Conservation (phyloP, 2,113 vertebrate species). For the Mesembrinibis cayennensis region DNA sequence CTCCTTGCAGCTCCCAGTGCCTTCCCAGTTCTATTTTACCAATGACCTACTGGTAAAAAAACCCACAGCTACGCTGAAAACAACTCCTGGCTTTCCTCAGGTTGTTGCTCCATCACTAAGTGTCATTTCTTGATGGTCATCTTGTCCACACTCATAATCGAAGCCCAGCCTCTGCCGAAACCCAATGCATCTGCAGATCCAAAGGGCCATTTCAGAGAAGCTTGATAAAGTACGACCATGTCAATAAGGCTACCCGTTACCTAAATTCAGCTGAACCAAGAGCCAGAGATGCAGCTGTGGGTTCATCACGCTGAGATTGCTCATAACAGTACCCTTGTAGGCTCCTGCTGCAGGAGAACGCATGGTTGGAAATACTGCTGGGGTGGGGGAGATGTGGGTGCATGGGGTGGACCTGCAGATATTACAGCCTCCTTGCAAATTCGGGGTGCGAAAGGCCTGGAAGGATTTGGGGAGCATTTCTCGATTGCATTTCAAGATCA, state of each 20-base stretch:
- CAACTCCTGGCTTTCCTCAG: background rate
- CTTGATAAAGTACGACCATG: background rate
- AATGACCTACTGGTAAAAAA: background rate
- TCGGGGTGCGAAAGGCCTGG: fast-evolving
- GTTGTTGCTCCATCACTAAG: background rate
- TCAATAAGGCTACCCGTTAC: background rate
- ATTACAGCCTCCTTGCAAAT: background rate
- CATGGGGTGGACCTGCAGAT: background rate
- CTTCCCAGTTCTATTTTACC: background rate
- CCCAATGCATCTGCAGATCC: background rate
- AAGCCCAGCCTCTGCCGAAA: background rate
- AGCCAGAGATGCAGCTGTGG: background rate
- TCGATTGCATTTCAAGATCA: background rate
- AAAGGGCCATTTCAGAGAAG: background rate
- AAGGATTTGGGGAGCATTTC: background rate
- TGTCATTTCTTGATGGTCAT: background rate
- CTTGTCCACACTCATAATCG: background rate
- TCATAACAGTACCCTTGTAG: background rate
- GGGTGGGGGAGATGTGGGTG: background rate
- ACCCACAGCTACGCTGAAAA: background rate
- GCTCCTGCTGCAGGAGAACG: background rate
- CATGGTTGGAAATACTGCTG: background rate
- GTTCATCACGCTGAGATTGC: background rate
- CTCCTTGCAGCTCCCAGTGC: background rate
- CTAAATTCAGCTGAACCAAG: background rate